These are phyloP conservation scores for Laticauda colubrina DNA, from an alignment of 2,113 vertebrate species.

Conservation along the genomic window DNA sequence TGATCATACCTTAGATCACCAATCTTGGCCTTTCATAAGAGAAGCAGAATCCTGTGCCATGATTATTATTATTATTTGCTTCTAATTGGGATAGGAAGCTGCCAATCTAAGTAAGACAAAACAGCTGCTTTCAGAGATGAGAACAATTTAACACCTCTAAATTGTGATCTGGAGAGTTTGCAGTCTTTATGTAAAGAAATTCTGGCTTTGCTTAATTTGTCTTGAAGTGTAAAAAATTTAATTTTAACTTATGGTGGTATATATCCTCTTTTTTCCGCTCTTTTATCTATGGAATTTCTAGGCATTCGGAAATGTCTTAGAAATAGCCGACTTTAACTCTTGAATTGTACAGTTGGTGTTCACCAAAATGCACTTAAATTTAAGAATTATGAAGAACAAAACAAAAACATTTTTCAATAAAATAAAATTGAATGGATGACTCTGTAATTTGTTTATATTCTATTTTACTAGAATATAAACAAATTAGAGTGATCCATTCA, in stretches of 20 bases:
- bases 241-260: neutral
- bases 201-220: neutral
- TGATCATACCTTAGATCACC: neutral
- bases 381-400: neutral
- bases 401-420: conserved; percentile 7
- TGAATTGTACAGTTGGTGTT: neutral
- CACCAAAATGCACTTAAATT: neutral
- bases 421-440: neutral
- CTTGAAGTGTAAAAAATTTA: neutral
- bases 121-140: neutral
- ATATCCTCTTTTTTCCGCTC: neutral
- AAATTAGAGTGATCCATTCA: too few species aligned
- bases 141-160: neutral
- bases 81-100: neutral
- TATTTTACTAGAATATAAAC: fast-evolving
- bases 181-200: neutral
- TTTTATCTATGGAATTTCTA: too few species aligned
- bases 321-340: neutral
- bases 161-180: neutral
- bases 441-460: conserved; percentile 10
- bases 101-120: neutral
- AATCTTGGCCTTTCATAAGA: neutral
- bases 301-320: neutral
- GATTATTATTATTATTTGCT: neutral
- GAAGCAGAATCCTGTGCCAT: neutral